Evolutionary conservation across 2,797 vertebrate species (phyloP), one percentile per base, ranked within the genome.

Genomic region (Cirrhinus mrigala): DNA sequence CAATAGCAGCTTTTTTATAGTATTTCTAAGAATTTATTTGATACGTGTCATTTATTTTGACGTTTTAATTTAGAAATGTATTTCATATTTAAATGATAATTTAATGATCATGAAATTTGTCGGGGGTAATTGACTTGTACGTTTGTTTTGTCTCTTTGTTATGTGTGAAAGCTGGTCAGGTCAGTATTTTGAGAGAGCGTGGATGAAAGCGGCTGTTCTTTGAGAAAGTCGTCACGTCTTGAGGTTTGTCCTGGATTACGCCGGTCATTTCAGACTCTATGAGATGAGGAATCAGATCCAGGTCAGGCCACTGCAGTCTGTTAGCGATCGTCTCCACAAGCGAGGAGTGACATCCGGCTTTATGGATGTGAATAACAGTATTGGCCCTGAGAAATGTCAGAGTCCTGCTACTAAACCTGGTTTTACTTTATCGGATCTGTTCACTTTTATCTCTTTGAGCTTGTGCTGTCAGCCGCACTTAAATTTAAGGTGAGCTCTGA

Each of bases 341-440:
- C 29, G 62, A 29, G 27, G 33, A 74, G 76, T 82, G 84, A 84
- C 84, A 82, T 85, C 73, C 33, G 54, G 73, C 78, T 87, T 86
- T 84, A 87, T 79, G 20, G 73, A 87, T 80, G 81, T 84, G 82
- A 87, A 86, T 82, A 74, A 80, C 62, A 83, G 78, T 81, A 84
- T 54, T 86, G 82, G 73, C 83, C 73, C 66, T 66, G 82, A 85
- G 52, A 86, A 85, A 85, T 83, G 60, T 54, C 75, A 76, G 24
- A 74, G 18, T 83, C 50, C 78, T 89, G 37, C 75, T 54, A 60
- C 58, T 74, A 66, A 79, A 83, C 62, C 81, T 84, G 22, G 15
- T 77, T 75, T 86, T 74, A 84, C 84, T 78, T 78, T 81, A 44
- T 46, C 40, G 8, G 70, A 75, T 76, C 79, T 77, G 62, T 60